phyloP scores from a whole-genome alignment of 2,797 vertebrate genomes.

The Sebastes cheni region DNA sequence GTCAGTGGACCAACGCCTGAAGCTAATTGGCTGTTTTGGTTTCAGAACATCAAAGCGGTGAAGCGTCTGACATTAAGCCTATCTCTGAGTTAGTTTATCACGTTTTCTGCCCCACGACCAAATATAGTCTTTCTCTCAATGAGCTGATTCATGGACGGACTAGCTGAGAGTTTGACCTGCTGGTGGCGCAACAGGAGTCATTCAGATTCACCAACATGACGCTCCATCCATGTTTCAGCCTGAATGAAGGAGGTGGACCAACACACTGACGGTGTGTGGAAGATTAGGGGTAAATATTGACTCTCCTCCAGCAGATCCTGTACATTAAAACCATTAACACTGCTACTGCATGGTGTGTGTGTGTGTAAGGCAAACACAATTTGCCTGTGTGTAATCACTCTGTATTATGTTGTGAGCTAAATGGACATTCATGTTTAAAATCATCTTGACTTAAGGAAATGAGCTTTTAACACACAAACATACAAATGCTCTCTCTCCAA shows the following conservation, averaged over 20 bases:
- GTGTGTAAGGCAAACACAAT: constrained; percentile 3
- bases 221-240: too few species aligned
- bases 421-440: constrained; percentile 3
- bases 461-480: background rate
- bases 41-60: constrained; percentile 1
- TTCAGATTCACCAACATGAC: too few species aligned
- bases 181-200: background rate
- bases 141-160: background rate
- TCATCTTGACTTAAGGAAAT: constrained; percentile 13
- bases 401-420: background rate
- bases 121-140: background rate
- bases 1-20: background rate
- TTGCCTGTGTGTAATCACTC: background rate
- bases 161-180: background rate
- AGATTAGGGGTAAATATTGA: constrained; percentile 50
- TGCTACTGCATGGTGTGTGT: background rate
- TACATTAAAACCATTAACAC: background rate
- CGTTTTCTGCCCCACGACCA: background rate
- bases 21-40: constrained; percentile 29
- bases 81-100: background rate
- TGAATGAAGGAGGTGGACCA: background rate
- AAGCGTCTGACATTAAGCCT: constrained; percentile 2
- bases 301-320: constrained; percentile 53
- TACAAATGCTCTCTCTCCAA: background rate
- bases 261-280: background rate